Evolutionary conservation across 2,888 invertebrate genomes (phyloP).

Genomic region (Geophilus truncorum): DNA sequence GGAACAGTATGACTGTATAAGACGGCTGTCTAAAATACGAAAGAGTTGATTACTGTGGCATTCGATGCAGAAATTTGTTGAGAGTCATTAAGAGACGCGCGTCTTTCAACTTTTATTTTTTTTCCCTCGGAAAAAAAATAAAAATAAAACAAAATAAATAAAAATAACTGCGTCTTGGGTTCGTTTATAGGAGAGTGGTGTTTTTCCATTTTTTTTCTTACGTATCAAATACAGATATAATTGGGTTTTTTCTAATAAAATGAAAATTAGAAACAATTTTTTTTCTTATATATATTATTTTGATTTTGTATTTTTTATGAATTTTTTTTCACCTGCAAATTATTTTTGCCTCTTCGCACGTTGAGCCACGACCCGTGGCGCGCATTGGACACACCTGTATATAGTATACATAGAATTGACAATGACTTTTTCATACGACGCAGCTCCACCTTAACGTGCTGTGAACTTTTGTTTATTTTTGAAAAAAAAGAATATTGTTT

Average conservation of each 20-base stretch:
- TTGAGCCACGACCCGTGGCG: conserved; percentile 24
- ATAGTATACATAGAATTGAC: conserved; percentile 23
- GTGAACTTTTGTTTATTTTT: conserved; percentile 21
- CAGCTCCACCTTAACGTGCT: conserved; percentile 27
- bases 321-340: neutral
- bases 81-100: conserved; percentile 15
- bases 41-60: conserved; percentile 22
- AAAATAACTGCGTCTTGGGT: neutral
- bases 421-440: conserved; percentile 21
- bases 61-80: neutral
- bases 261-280: neutral
- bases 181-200: conserved; percentile 6
- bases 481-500: neutral
- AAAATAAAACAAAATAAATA: neutral
- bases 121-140: neutral
- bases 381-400: conserved; percentile 27
- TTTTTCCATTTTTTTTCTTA: neutral
- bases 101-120: conserved; percentile 1
- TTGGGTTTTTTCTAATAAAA: neutral
- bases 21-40: conserved; percentile 19
- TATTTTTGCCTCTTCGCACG: conserved; percentile 23
- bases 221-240: neutral
- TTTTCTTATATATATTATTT: neutral
- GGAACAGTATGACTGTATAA: conserved; percentile 9
- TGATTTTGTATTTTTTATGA: neutral